Evolutionary conservation across 2,113 vertebrate genomes (phyloP).

Genomic region (Pholis gunnellus): DNA sequence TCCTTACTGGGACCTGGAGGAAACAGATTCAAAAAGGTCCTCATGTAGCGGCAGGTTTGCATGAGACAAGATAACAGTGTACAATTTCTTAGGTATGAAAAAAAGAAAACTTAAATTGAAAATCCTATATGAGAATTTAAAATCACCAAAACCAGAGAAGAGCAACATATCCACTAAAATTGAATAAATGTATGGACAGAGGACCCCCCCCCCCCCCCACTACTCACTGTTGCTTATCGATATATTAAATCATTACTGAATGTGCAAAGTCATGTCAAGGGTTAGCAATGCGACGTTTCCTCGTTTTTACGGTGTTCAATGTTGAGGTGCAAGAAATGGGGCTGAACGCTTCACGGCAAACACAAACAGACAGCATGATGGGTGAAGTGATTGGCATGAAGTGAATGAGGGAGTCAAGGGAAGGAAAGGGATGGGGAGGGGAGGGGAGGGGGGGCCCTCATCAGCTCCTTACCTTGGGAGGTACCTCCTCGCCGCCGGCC

Average conservation of each 20-base stretch:
- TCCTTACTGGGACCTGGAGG: conserved; percentile 89
- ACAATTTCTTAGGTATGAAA: background rate
- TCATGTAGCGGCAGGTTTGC: conserved; percentile 4
- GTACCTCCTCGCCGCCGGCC: conserved; percentile 91
- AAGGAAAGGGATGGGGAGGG: conserved; percentile 9
- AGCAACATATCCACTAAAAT: background rate
- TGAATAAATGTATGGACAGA: background rate
- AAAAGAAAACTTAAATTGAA: background rate
- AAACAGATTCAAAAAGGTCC: conserved; percentile 30
- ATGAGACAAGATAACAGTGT: background rate
- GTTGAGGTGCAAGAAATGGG: conserved; percentile 5
- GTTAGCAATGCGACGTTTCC: background rate
- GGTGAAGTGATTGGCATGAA: conserved; percentile 25
- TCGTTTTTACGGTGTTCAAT: background rate
- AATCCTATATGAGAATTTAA: background rate
- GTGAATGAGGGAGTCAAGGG: conserved; percentile 26
- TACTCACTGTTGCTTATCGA: background rate
- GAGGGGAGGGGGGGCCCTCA: conserved; percentile 27
- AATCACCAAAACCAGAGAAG: background rate
- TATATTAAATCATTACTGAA: background rate
- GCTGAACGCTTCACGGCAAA: conserved; percentile 22
- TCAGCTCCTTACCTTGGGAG: conserved; percentile 92
- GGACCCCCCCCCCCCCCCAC: background rate
- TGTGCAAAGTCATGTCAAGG: background rate
- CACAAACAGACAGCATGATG: conserved; percentile 8